Conservation (phyloP, 2,797 vertebrate genomes). For the Choloepus didactylus region DNA sequence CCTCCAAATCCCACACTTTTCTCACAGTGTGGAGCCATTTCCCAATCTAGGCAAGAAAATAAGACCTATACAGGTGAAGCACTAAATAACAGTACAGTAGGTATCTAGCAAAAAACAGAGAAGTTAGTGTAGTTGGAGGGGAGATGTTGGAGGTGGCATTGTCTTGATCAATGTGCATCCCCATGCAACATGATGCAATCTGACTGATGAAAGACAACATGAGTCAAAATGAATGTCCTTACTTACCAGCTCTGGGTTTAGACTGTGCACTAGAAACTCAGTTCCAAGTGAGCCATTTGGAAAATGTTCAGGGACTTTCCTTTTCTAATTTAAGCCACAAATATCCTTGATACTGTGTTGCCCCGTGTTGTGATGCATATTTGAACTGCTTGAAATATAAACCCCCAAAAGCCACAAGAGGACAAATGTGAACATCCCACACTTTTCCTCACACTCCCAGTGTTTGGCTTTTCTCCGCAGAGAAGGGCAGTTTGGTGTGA, state of each 20-base stretch:
- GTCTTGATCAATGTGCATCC: background rate
- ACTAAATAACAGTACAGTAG: no score
- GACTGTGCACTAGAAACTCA: background rate
- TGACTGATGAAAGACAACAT: background rate
- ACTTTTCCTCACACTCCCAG: background rate
- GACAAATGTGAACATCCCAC: background rate
- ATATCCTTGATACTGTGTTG: background rate
- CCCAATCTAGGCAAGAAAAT: background rate
- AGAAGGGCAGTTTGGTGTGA: background rate
- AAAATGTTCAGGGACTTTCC: slow-evolving; percentile 24
- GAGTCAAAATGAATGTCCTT: background rate
- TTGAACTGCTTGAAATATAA: slow-evolving; percentile 34
- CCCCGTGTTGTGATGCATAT: background rate
- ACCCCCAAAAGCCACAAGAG: background rate
- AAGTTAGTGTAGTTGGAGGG: background rate
- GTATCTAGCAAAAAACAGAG: background rate
- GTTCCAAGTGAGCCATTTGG: background rate
- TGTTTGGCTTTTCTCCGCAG: background rate
- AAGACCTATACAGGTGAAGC: background rate
- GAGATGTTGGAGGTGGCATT: background rate
- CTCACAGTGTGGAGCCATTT: background rate
- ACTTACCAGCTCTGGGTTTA: background rate
- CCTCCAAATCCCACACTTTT: background rate
- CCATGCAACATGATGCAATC: background rate
- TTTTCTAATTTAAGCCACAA: slow-evolving; percentile 46